Conservation (phyloP, 1,140 invertebrate genomes). For the Ditylenchus dipsaci region DNA sequence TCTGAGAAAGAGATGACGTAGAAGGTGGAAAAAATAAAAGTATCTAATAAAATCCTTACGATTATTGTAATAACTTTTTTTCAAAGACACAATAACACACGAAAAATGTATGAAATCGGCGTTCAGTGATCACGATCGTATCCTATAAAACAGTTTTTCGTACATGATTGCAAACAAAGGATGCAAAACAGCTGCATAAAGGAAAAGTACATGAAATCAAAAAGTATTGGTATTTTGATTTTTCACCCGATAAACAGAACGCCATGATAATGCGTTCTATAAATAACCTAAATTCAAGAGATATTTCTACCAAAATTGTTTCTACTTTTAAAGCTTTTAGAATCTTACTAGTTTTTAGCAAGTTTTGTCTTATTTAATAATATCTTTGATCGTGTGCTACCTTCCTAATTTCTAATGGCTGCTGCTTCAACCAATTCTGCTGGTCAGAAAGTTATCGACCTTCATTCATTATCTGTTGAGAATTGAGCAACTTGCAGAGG, state of each 20-base stretch:
- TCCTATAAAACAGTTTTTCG: too few species aligned
- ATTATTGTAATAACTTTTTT: too few species aligned
- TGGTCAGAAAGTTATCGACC: neutral
- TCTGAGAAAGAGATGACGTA: too few species aligned
- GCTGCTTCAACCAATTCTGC: neutral
- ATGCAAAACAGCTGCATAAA: too few species aligned
- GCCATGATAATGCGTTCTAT: neutral
- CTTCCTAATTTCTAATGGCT: neutral
- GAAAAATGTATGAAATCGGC: too few species aligned
- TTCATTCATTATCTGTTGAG: neutral
- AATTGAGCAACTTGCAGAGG: neutral
- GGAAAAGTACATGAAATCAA: neutral
- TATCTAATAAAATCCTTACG: too few species aligned
- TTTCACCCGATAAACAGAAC: neutral
- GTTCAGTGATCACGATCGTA: too few species aligned
- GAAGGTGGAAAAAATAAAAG: too few species aligned
- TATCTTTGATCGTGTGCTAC: too few species aligned
- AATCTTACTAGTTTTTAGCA: neutral
- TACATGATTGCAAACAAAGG: too few species aligned
- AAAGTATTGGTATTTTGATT: slow-evolving; percentile 4
- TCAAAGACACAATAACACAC: too few species aligned
- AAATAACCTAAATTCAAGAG: neutral
- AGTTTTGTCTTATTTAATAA: neutral
- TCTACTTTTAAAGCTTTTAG: neutral
- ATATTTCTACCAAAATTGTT: neutral